phyloP scores from a whole-genome alignment of 2,113 vertebrate species.

The Stictonetta naevosa region DNA sequence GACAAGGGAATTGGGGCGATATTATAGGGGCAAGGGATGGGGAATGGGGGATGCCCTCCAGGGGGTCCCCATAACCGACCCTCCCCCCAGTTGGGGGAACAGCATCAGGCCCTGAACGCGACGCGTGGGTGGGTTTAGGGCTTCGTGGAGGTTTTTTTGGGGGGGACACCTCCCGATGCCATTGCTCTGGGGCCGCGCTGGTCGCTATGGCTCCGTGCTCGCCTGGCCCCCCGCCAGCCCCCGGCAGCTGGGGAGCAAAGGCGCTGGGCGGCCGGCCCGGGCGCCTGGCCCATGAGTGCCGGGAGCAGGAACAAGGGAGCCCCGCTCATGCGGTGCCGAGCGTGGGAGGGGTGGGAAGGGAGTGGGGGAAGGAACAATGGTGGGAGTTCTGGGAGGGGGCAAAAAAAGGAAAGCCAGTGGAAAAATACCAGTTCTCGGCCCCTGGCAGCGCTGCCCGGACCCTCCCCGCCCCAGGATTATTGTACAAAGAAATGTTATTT shows the following conservation, averaged over 20 bases:
- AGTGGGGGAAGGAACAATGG: constrained; percentile 47
- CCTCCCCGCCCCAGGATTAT: constrained; percentile 49
- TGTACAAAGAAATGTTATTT: constrained; percentile 65
- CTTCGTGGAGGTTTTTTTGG: too few species aligned
- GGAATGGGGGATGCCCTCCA: too few species aligned
- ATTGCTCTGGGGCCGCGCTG: neutral
- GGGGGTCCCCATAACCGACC: rapidly evolving
- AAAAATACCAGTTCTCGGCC: constrained; percentile 50
- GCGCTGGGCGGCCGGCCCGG: constrained; percentile 19
- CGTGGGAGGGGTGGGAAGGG: constrained; percentile 40
- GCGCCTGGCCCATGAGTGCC: constrained; percentile 15
- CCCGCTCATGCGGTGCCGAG: constrained; percentile 29
- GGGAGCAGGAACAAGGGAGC: constrained; percentile 40
- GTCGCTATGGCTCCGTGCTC: constrained; percentile 22
- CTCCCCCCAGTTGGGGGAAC: too few species aligned
- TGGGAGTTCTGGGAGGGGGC: neutral
- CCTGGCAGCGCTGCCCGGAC: constrained; percentile 32
- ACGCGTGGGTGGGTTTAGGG: too few species aligned
- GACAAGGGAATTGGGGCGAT: too few species aligned
- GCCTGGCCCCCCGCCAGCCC: neutral
- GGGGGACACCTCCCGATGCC: neutral
- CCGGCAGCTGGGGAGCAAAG: constrained; percentile 37
- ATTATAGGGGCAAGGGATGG: too few species aligned
- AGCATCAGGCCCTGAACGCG: neutral
- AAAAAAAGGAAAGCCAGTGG: constrained; percentile 3